phyloP scores from a whole-genome alignment of 2,113 vertebrate species.

The Hippocampus zosterae region DNA sequence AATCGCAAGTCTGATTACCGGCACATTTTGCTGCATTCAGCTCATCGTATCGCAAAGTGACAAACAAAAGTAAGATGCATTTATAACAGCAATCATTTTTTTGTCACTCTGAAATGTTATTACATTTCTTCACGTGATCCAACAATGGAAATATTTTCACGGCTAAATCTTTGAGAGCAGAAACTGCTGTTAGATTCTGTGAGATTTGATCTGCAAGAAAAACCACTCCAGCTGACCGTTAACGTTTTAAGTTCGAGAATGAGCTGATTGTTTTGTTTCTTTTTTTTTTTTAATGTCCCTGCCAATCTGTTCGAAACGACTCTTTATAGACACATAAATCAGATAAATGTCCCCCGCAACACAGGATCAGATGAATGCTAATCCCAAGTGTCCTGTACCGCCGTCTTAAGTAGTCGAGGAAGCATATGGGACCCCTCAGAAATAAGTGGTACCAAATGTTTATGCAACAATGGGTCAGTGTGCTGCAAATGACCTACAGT shows the following conservation, averaged over 20 bases:
- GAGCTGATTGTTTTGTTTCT: not conserved
- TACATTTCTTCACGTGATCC: too few species aligned
- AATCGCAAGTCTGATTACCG: not conserved
- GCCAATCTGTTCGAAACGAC: not conserved
- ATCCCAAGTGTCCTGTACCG: constrained; percentile 36
- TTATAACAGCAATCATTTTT: not conserved
- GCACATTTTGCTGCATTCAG: not conserved
- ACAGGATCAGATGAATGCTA: constrained; percentile 42
- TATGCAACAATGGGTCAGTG: constrained; percentile 68
- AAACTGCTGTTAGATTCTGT: too few species aligned
- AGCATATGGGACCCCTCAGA: constrained; percentile 47
- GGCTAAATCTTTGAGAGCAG: too few species aligned
- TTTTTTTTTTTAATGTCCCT: constrained; percentile 3
- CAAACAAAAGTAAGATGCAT: not conserved
- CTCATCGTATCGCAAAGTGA: not conserved
- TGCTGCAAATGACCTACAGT: constrained; percentile 39
- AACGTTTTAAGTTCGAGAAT: constrained; percentile 15
- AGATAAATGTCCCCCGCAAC: constrained; percentile 22
- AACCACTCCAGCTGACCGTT: constrained; percentile 1
- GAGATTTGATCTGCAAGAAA: not conserved
- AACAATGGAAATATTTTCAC: too few species aligned
- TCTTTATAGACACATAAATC: constrained; percentile 1
- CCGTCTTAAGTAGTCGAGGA: constrained; percentile 24
- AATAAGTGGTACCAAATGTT: constrained; percentile 72
- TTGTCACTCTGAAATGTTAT: too few species aligned